These are phyloP conservation scores for Argynnis bischoffii DNA, from an alignment of 2,888 invertebrate genomes.

Conservation along the genomic window DNA sequence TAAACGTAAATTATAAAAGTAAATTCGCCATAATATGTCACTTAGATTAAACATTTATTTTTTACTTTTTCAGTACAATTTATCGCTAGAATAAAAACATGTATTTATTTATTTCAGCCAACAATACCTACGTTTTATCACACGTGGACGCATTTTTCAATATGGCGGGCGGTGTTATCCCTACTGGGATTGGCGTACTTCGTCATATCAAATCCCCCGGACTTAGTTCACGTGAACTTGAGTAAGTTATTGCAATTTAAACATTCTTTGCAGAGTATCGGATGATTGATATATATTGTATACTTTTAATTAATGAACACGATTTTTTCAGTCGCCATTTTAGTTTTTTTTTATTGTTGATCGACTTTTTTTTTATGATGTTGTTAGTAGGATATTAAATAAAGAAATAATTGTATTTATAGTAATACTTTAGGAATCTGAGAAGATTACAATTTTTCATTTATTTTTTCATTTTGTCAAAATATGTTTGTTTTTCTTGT, in stretches of 20 bases:
- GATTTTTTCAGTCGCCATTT: no score
- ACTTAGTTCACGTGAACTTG: slow-evolving; percentile 77
- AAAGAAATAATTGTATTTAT: no score
- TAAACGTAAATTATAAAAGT: no score
- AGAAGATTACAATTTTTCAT: no score
- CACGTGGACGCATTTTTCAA: slow-evolving; percentile 84
- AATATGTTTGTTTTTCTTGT: no score
- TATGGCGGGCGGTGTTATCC: slow-evolving; percentile 83
- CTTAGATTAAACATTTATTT: no score
- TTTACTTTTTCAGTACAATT: background rate
- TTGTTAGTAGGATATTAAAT: background rate
- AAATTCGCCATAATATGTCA: no score
- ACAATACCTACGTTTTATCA: slow-evolving; percentile 77
- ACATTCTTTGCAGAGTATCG: slow-evolving; percentile 74
- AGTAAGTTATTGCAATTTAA: slow-evolving; percentile 72
- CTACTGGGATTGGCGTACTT: slow-evolving; percentile 82
- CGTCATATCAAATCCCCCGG: slow-evolving; percentile 79
- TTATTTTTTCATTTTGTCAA: no score
- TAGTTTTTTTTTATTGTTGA: no score
- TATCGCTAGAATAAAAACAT: background rate
- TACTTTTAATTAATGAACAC: background rate
- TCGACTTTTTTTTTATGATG: background rate
- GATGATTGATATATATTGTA: slow-evolving; percentile 52
- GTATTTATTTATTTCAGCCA: slow-evolving; percentile 65
- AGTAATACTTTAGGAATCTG: no score